These are phyloP conservation scores for Eucidaris tribuloides DNA, from an alignment of 35 echinoderm and acorn worm species.

Conservation along the genomic window DNA sequence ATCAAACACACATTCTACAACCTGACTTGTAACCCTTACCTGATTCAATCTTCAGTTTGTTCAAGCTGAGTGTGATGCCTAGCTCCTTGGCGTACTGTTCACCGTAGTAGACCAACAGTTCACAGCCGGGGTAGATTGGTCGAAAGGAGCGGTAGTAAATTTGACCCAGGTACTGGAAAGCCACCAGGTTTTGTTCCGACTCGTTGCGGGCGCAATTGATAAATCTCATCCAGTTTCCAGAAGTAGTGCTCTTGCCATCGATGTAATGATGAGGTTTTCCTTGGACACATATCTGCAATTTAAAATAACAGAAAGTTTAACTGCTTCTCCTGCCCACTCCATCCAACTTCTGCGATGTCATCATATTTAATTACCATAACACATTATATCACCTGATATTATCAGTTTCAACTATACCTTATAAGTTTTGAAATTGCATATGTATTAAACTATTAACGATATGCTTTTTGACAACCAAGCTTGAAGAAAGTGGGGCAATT, in stretches of 20 bases:
- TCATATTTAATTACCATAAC: no score
- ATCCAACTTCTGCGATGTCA: no score
- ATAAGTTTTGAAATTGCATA: no score
- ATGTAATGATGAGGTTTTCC: conserved; percentile 72
- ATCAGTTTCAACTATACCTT: no score
- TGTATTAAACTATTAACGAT: no score
- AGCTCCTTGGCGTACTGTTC: conserved; percentile 89
- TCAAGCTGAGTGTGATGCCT: conserved; percentile 28
- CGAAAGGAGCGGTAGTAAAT: conserved; percentile 95
- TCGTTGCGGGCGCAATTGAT: conserved; percentile 98
- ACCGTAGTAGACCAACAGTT: conserved; percentile 94
- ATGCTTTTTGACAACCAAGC: no score
- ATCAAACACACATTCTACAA: no score
- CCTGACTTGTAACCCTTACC: background rate
- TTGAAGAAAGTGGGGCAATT: no score
- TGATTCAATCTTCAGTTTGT: background rate
- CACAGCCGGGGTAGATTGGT: conserved; percentile 65
- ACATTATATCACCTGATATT: no score
- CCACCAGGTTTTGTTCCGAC: conserved; percentile 93
- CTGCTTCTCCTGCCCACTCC: no score
- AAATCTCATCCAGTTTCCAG: conserved; percentile 96
- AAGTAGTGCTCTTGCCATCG: conserved; percentile 70
- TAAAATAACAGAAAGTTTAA: no score
- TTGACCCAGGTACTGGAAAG: conserved; percentile 83
- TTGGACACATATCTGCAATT: conserved; percentile 40